These are phyloP conservation scores for Keiferia lycopersicella DNA, from an alignment of 2,888 invertebrate genomes.

Conservation along the genomic window DNA sequence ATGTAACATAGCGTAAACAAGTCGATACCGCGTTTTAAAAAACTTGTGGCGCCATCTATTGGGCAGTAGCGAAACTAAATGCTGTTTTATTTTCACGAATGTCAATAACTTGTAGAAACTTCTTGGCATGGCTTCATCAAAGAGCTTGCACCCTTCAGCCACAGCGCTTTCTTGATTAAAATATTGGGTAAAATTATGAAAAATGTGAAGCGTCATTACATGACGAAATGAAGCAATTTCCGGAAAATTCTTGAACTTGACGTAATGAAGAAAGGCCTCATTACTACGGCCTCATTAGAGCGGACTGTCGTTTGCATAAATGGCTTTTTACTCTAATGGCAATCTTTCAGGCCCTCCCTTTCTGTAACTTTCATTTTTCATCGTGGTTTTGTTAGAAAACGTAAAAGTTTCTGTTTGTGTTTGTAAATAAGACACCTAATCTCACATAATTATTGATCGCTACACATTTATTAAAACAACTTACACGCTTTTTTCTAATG, in stretches of 20 bases:
- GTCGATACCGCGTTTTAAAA: conserved; percentile 53
- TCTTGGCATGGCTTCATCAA: neutral
- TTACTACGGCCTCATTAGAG: conserved; percentile 15
- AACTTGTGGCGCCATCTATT: conserved; percentile 61
- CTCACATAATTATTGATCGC: no score
- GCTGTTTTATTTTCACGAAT: no score
- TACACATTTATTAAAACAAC: no score
- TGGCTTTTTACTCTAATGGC: conserved; percentile 17
- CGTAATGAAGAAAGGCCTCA: conserved; percentile 14
- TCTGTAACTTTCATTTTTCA: neutral
- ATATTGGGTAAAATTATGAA: neutral
- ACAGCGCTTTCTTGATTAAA: neutral
- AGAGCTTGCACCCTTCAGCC: neutral
- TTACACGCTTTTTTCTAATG: no score
- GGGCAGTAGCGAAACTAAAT: conserved; percentile 11
- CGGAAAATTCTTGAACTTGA: neutral
- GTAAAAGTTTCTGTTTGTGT: no score
- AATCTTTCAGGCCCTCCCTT: conserved; percentile 18
- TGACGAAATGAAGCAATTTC: neutral
- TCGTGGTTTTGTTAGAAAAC: no score
- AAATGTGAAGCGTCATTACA: neutral
- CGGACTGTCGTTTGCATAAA: conserved; percentile 20
- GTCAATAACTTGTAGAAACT: no score
- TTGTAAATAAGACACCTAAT: no score
- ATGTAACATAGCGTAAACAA: conserved; percentile 28